Base-by-base conservation (phyloP, 2,797 vertebrate genomes). In the Gorsachius magnificus region DNA sequence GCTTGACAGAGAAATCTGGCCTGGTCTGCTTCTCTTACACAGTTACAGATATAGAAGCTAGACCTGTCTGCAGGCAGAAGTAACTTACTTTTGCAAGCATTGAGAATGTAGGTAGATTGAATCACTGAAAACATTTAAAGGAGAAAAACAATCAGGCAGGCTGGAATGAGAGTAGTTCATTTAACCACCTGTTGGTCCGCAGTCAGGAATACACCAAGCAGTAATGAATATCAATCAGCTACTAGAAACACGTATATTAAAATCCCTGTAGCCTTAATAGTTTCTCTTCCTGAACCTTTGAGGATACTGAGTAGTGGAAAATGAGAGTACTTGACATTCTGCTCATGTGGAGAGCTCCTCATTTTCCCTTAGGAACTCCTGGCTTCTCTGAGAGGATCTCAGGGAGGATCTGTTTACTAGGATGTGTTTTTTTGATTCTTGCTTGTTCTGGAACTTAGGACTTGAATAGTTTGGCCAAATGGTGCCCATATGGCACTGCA, bases 231-330 rank as follows among this genome's bases (percentile, higher is more conserved):
- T 74, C 38, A 75, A 3, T 11, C 43, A 71, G 1, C 60, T 93
- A 6, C 26, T 56, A 41, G 50, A 84, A 84, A 45, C 10, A 9
- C 0, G 0, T 64, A 16, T 0, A 0, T 60, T 74, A 64, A 79
- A 76, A 79, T 54, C 46, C 6, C 8, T 61, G 33, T 50, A 70
- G 25, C 31, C 15, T 60, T 66, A 3, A 2, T 1, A 56, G n/a
- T 24, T 75, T 46, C 77, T 64, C 21, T 77, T 83, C 31, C 33
- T 56, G 53, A 33, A 58, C 13, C 21, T 46, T 43, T 63, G 35
- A 14, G 26, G 13, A 31, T 31, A 11, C 9, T 57, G 18, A 15
- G 10, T 68, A 70, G 45, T 51, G 11, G 24, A 83, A 43, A 51
- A 51, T 5, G 6, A 10, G n/a, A 53, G 24, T 65, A 41, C 12